Percentiles rank a stretch among this genome's conserved stretches.
Evolutionary conservation across 2,888 invertebrate genomes (phyloP).

Genomic region (Tethea ocularis): DNA sequence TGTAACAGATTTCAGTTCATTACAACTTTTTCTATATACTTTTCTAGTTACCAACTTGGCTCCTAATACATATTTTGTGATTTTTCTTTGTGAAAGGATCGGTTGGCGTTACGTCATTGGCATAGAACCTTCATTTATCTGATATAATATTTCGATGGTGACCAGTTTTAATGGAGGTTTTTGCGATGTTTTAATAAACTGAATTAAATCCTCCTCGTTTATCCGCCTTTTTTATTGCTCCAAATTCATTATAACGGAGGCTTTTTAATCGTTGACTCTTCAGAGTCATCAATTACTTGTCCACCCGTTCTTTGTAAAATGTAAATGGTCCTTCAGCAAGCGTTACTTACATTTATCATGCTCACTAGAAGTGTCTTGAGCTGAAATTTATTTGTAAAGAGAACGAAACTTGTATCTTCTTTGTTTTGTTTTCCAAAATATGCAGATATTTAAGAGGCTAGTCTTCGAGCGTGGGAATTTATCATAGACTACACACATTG

Average conservation of each 20-base stretch:
- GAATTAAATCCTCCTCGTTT: slow-evolving; percentile 14
- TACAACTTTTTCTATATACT: slow-evolving; percentile 2
- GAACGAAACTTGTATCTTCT: no score
- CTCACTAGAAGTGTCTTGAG: background rate
- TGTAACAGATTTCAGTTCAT: slow-evolving; percentile 6
- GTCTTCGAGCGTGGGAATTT: no score
- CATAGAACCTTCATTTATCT: background rate
- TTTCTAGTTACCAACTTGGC: background rate
- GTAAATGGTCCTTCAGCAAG: slow-evolving; percentile 27
- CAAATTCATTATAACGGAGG: slow-evolving; percentile 41
- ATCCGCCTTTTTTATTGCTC: slow-evolving; percentile 28
- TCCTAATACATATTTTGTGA: background rate
- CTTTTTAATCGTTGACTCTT: slow-evolving; percentile 37
- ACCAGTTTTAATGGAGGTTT: background rate
- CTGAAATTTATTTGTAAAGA: background rate
- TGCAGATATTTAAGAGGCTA: background rate
- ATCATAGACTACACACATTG: no score
- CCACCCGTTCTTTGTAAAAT: slow-evolving; percentile 44
- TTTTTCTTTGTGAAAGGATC: background rate
- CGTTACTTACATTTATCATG: slow-evolving; percentile 9
- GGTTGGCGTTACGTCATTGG: background rate
- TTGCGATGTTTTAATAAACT: background rate
- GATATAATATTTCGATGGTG: background rate
- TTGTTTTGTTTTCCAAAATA: background rate
- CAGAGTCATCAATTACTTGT: slow-evolving; percentile 44